Conservation (phyloP, 1,140 invertebrate species). For the Kradibia gibbosae region DNA sequence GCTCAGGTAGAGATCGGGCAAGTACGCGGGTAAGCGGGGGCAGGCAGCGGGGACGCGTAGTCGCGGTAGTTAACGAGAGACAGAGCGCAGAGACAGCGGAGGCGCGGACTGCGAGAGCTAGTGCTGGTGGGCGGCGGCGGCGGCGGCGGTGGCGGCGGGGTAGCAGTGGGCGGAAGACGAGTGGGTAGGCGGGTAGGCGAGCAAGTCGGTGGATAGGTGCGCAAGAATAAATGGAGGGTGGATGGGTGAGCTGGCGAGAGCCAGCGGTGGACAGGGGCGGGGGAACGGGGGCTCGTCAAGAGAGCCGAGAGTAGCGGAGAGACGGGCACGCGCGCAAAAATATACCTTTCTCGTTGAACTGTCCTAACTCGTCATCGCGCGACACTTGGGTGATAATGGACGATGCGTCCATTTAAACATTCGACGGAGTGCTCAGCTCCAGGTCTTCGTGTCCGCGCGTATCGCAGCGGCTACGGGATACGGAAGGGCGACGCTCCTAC, state of each 20-base stretch:
- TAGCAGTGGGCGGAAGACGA: too few relatives aligned
- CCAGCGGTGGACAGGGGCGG: not conserved
- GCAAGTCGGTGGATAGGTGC: not conserved
- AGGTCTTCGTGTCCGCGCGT: constrained; percentile 26
- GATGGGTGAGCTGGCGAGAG: not conserved
- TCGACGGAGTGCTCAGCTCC: constrained; percentile 66
- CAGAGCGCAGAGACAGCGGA: too few relatives aligned
- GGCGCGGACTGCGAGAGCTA: too few relatives aligned
- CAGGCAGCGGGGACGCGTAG: too few relatives aligned
- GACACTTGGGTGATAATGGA: constrained; percentile 98
- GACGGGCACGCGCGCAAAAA: not conserved
- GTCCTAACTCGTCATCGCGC: constrained; percentile 90
- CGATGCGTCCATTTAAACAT: constrained; percentile 97
- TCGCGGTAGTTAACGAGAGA: too few relatives aligned
- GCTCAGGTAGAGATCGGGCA: too few relatives aligned
- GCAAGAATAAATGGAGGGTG: not conserved
- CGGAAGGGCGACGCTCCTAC: not conserved
- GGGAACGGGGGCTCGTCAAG: not conserved
- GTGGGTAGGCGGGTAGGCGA: not conserved
- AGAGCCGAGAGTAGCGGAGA: not conserved
- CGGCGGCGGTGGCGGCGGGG: too few relatives aligned
- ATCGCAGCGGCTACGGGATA: not conserved
- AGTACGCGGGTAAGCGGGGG: too few relatives aligned
- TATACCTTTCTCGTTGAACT: constrained; percentile 95
- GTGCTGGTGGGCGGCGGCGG: not conserved